Evolutionary conservation across 2,888 invertebrate genomes (phyloP).

Genomic region (Drosophila gaucha): DNA sequence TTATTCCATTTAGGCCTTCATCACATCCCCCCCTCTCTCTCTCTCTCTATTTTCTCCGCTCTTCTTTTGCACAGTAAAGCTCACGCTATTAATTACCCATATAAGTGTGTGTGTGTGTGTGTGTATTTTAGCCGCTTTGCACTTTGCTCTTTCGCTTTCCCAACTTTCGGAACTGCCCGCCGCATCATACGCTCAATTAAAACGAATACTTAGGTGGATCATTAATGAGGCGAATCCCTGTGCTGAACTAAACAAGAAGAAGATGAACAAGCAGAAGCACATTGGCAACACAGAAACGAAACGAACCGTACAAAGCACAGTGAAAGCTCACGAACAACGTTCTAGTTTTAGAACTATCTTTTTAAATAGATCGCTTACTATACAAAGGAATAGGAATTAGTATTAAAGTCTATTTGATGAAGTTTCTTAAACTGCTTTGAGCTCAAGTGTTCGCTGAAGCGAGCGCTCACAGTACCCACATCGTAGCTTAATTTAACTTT

Average conservation of each 20-base stretch:
- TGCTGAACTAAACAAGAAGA: background rate
- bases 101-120: background rate
- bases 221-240: constrained; percentile 1
- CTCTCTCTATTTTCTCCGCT: too few relatives aligned
- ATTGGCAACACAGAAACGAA: background rate
- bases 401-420: too few relatives aligned
- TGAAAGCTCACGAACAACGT: background rate
- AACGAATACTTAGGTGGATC: background rate
- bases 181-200: background rate
- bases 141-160: constrained; percentile 1
- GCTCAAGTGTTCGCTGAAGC: too few relatives aligned
- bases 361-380: background rate
- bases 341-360: too few relatives aligned
- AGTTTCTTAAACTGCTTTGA: too few relatives aligned
- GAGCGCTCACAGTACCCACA: background rate
- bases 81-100: too few relatives aligned
- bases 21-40: too few relatives aligned
- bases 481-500: background rate
- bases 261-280: background rate
- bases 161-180: background rate
- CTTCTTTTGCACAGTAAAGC: too few relatives aligned
- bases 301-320: constrained; percentile 4
- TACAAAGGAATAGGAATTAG: background rate
- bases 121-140: background rate
- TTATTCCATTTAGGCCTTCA: too few relatives aligned